Evolutionary conservation across 2,113 vertebrate species (phyloP), one percentile per base, ranked within the genome.

Genomic region (Raja brachyura): DNA sequence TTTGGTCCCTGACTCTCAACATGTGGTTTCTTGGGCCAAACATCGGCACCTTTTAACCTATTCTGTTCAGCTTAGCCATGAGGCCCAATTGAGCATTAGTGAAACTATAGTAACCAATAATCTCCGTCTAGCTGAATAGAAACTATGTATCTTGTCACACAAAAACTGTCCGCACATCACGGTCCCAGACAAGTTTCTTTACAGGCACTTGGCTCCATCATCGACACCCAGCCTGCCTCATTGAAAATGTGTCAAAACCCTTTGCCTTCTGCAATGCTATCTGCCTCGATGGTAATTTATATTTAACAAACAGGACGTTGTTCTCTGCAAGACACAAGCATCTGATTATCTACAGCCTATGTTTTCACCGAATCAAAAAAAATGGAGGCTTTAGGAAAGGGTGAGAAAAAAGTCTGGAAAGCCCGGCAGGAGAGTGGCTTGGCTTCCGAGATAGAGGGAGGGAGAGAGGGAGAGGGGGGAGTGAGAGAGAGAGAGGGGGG

Each of bases 81-180:
- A 97, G 97, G 98, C 98, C 97, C 97, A 97, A 98, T 97, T 98
- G 97, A 96, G 98, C 97, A 98, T 99, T 99, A 99, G 98, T 97
- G 98, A 99, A 99, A 99, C 98, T 99, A 99, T 99, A 99, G 98
- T 99, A 99, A 99, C 98, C 97, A 96, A 98, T 99, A 99, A 99
- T 98, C 98, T 98, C 97, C 97, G 97, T 96, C 96, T 97, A 94
- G 94, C 96, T 99, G 98, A 99, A 99, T 98, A 98, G 98, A 99
- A 99, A 97, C 98, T 99, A 99, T 99, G 98, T 99, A 99, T 98
- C 98, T 98, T 99, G 98, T 99, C 98, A 97, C 97, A 98, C 97
- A 96, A 97, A 98, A 97, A 97, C 97, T 96, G 96, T 95, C 95
- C 95, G 96, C 95, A 95, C 97, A 97, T 99, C 97, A 97, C 96